These are phyloP conservation scores for Cygnus olor DNA, from an alignment of 2,797 vertebrate genomes.

Conservation along the genomic window DNA sequence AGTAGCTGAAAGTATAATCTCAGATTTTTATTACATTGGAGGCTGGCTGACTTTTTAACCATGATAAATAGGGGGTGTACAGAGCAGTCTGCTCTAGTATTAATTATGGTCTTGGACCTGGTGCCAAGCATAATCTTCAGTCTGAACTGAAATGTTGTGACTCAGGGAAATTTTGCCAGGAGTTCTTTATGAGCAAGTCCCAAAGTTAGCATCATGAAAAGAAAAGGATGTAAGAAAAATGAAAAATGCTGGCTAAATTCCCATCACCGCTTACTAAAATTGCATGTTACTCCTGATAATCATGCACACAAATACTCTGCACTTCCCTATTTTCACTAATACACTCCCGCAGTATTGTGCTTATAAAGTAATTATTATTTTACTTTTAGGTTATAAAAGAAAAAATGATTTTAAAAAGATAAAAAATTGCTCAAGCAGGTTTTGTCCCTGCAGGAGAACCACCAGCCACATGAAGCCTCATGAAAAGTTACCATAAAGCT, in stretches of 20 bases:
- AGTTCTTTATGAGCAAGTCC: background rate
- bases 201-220: background rate
- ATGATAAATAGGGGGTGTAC: background rate
- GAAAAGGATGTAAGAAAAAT: conserved; percentile 5
- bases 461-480: background rate
- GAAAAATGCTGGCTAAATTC: background rate
- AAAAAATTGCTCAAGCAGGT: background rate
- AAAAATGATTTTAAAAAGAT: background rate
- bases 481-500: conserved; percentile 36
- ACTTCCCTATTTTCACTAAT: background rate
- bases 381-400: background rate
- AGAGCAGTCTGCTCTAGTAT: background rate
- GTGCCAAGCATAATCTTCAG: background rate
- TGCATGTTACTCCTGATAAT: background rate
- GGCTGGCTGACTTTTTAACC: background rate
- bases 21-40: background rate
- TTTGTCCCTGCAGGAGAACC: background rate
- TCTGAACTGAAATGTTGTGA: background rate
- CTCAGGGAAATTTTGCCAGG: background rate
- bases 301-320: background rate
- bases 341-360: background rate
- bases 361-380: background rate
- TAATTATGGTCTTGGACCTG: background rate
- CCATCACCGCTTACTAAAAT: background rate
- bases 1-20: background rate